Base-by-base conservation (phyloP, 2,113 vertebrate species). In the Carassius auratus region DNA sequence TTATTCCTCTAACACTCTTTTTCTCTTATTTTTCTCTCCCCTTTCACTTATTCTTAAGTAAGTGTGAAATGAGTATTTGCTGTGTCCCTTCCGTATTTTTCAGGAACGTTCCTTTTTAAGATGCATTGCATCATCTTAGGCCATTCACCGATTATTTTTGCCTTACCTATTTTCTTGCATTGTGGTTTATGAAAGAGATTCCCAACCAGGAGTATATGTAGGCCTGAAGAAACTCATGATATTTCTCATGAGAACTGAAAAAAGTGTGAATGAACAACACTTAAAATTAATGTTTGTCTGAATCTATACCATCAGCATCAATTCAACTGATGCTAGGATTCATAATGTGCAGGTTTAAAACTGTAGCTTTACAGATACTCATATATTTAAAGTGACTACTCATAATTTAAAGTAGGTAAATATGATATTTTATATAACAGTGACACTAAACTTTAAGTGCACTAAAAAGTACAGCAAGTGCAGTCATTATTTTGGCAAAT, bases 281-380 rank as follows among this genome's bases (percentile, higher is more conserved):
- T 36, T 36, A 3, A 45, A 45, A 45, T 9, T 0, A 45, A 45
- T 30, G 30, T 91, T 88, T 91, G 76, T 88, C 84, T 81, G 89
- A 91, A 90, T 90, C 83, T 89, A 92, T 90, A 90, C 83, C 81
- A 91, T 91, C 91, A 90, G 91, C 90, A 92, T 93, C 92, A 93
- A 93, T 93, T 93, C 92, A 91, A 92, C 89, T 73, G 90, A 93
- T 92, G 89, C 89, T 85, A 92, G 88, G 90, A 92, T 92, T 90
- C 88, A 88, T 89, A 89, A 93, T 87, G 85, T 90, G 68, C 57
- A 86, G 88, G 89, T 87, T 91, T 81, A 19, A 75, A 76, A 26
- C 2, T 45, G 38, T 50, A 75, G n/a, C 71, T 75, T 75, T 75
- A n/a, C 45, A 69, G 14, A 30, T 69, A 69, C 30, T 69, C 30